Base-by-base conservation (phyloP, 92 coral and sea anemone genomes). In the Palythoa grandis region DNA sequence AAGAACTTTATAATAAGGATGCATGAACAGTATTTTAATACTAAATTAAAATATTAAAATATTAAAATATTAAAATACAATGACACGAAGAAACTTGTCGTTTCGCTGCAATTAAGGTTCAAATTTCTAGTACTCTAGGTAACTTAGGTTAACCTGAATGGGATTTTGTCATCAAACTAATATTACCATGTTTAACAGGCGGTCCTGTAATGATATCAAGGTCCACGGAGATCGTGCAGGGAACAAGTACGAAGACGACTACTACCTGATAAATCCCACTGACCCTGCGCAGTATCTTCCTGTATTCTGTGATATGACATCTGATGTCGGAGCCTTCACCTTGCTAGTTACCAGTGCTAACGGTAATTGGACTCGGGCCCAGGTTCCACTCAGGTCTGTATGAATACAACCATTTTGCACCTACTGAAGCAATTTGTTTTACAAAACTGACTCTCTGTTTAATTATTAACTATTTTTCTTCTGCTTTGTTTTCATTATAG, bases 121-220 rank as follows among this genome's bases (percentile, higher is more conserved):
- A n/a, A 29, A 29, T 29, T 29, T 29, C 35, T 29, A 0, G 20
- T 61, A 16, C 7, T 13, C 57, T 4, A n/a, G 35, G 35, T 29
- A 29, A 0, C 35, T 29, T 29, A 29, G 35, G 35, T 0, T 29
- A 61, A 0, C 35, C 35, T 29, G 1, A 29, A 29, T 29, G 35
- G 0, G 1, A 29, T 29, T 16, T 16, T 11, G 13, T 54, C 3
- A 54, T 54, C 15, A 54, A 54, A 7, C 19, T 16, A 1, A 19
- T 3, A 2, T 58, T 58, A 52, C 19, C 20, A 58, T 22, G 12
- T 15, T 54, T 43, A 2, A 9, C 77, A 88, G 91, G 37, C 90
- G 93, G 22, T 91, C 96, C n/a, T 93, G 96, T 74, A 89, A 91
- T 57, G 96, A 91, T 40, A 83, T 93, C 86, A 93, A 91, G 50